Conservation (phyloP, 2,888 invertebrate species). For the Hypercompe scribonia region DNA sequence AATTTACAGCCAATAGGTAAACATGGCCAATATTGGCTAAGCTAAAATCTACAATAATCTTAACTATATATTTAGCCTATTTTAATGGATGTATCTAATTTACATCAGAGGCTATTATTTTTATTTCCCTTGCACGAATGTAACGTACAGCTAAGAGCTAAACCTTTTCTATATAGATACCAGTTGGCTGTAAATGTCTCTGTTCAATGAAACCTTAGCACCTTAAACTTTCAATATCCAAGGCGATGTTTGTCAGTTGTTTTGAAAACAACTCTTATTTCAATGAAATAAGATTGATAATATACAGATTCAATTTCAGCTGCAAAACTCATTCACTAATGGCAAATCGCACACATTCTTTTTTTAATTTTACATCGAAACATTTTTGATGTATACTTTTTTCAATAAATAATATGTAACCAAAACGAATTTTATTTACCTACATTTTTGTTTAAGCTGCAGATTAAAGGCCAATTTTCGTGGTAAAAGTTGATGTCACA, state of each 20-base stretch:
- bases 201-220: conserved; percentile 43
- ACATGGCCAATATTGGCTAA: conserved; percentile 46
- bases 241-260: conserved; percentile 30
- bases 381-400: conserved; percentile 84
- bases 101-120: conserved; percentile 51
- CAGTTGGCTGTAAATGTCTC: conserved; percentile 64
- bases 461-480: too few relatives aligned
- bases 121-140: conserved; percentile 49
- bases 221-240: conserved; percentile 39
- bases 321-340: conserved; percentile 46
- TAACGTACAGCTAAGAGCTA: conserved; percentile 37
- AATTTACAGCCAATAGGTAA: conserved; percentile 65
- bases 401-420: conserved; percentile 82
- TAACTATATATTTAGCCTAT: conserved; percentile 59
- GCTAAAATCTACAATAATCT: conserved; percentile 40
- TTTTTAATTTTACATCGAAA: conserved; percentile 85
- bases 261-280: conserved; percentile 23
- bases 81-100: conserved; percentile 46
- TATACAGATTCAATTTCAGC: conserved; percentile 26
- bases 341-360: conserved; percentile 66
- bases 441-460: too few relatives aligned
- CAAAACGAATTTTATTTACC: conserved; percentile 54
- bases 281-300: conserved; percentile 23
- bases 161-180: conserved; percentile 43
- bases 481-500: too few relatives aligned